Base-by-base conservation (phyloP, 1,140 invertebrate genomes). In the Saxidomus purpurata region DNA sequence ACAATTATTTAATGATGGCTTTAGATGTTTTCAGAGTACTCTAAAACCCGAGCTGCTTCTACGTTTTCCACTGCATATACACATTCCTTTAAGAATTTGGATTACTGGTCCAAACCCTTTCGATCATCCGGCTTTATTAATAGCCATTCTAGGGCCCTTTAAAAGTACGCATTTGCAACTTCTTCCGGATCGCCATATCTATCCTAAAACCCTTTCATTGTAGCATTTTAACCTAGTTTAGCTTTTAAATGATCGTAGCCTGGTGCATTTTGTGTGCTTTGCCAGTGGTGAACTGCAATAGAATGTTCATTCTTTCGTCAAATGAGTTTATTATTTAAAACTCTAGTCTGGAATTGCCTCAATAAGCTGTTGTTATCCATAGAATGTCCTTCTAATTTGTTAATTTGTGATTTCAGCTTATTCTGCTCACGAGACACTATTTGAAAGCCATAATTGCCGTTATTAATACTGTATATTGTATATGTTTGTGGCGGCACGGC, bases 131-230 rank as follows among this genome's bases (percentile, higher is more conserved):
- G 19, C 49, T 63, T 77, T 0, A 90, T 74, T 8, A 28, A 3
- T 19, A 85, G 71, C 90, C 89, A 91, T 1, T 81, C 74, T 36
- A 90, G 31, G 0, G 86, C 85, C 34, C 71, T 76, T 55, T 87
- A 90, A 31, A 89, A 52, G 63, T 89, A 92, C 17, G 91, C 86
- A n/a, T 52, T 85, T 11, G 86, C 89, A 9, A 90, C 83, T 22
- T 87, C 61, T 11, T 88, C 89, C 17, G 19, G 11, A 76, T 91
- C 89, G 0, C 89, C 89, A 19, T 92, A 92, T 36, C 81, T 43
- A 3, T 86, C 49, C n/a, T 82, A 36, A 19, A 91, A 79, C 76
- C 86, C 77, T 1, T 38, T n/a, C 55, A 89, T 43, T 0, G 82
- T 76, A 34, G 87, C 47, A n/a, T 40, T 59, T 61, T 87, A 89